Evolutionary conservation across 35 echinoderm and acorn worm species (phyloP), one percentile per base, ranked within the genome.

Genomic region (Anneissia japonica): DNA sequence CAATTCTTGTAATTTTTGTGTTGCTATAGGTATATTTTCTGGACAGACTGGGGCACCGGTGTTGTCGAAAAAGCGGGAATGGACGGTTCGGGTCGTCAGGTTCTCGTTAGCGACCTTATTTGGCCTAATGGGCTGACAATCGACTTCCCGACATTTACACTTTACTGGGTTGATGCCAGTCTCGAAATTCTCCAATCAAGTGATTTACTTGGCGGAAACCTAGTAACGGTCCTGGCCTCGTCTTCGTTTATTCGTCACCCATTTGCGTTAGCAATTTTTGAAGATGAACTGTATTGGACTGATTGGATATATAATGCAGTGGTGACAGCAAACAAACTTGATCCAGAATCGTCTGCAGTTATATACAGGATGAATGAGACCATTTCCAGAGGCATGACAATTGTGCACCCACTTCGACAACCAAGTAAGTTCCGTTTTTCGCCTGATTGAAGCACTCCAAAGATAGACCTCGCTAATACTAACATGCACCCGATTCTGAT

Each of bases 121-220:
- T 99, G 92, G 89, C 96, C 96, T 1, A 99, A 99, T 77, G 92
- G 96, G 30, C 86, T 99, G 26, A 94, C 92, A 78, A 91, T 94
- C 11, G 89, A 99, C 56, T 94, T 89, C 56, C 72, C 92, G n/a
- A 85, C 90, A 12, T 75, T 86, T 31, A 77, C 79, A 35, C 73
- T 99, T 17, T 99, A 92, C 56, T 99, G 96, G 96, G 82, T 78
- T 19, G 96, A 99, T 79, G 96, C 96, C 23, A 88, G 90, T 36
- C 35, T 92, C 23, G 89, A 94, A 43, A 84, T 88, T 3, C 91
- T 97, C 23, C 89, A 97, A 39, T 87, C 95, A 46, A 84, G 85
- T 72, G 31, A 75, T 30, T 97, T 93, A 74, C 37, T 91, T 46
- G 95, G 95, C 3, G 79, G 81, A 1, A 72, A 88, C 35, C 37